A percentile compares a stretch with the other conserved stretches of the same genome.
Conservation (phyloP, 2,113 vertebrate genomes). For the Hirundichthys speculiger region DNA sequence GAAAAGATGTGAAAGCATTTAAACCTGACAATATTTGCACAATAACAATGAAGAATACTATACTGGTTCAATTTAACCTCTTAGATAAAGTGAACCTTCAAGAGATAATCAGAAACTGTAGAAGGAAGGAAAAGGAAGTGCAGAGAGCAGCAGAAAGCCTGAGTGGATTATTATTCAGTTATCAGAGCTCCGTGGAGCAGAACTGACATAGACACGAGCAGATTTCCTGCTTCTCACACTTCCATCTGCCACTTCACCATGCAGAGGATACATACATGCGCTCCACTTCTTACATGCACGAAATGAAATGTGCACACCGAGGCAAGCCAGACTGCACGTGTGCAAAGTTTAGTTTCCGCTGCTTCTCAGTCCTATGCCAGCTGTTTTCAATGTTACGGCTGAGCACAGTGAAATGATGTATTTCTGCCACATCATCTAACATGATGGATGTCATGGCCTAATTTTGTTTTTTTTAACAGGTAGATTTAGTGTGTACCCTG, state of each 20-base stretch:
- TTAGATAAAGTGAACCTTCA: conserved; percentile 39
- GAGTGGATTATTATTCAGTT: conserved; percentile 84
- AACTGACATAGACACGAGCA: conserved; percentile 84
- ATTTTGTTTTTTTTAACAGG: too few relatives aligned
- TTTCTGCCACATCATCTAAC: background rate
- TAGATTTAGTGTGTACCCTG: background rate
- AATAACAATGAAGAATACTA: background rate
- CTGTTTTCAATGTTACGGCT: too few relatives aligned
- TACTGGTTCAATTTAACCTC: conserved; percentile 45
- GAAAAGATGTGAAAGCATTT: background rate
- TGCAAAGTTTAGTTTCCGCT: too few relatives aligned
- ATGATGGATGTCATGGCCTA: background rate
- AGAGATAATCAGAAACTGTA: conserved; percentile 50
- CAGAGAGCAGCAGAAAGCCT: conserved; percentile 62
- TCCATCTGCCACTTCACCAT: conserved; percentile 81
- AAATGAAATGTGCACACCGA: conserved; percentile 16
- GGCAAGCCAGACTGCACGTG: background rate
- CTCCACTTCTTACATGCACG: conserved; percentile 11
- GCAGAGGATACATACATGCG: conserved; percentile 65
- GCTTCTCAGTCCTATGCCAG: too few relatives aligned
- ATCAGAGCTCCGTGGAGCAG: conserved; percentile 82
- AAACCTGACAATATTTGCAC: conserved; percentile 6
- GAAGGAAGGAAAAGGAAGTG: conserved; percentile 37
- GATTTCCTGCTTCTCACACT: conserved; percentile 82
- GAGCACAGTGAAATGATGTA: background rate